Evolutionary conservation across 2,888 invertebrate genomes (phyloP), one percentile per base, ranked within the genome.

Genomic region (Malthinus seriepunctatus): DNA sequence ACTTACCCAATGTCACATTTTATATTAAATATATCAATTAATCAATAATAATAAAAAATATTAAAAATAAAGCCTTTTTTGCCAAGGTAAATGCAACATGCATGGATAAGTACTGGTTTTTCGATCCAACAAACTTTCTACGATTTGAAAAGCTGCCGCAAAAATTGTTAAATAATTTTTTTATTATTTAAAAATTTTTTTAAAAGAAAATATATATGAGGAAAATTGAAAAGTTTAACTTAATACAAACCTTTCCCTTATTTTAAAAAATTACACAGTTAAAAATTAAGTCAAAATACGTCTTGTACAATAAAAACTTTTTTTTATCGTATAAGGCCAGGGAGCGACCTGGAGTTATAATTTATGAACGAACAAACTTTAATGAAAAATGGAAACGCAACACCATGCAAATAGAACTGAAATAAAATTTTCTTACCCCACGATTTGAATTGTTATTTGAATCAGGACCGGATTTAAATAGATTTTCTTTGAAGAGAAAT

Each of bases 91-190:
- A 61, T 35, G 61, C 56, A 64, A 70, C 77, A 77, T 78, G 77
- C 77, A 72, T 76, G 77, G 76, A 77, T 77, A 78, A 78, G 78
- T 77, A 78, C 73, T 72, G 74, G 74, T 74, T 51, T 23, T 60
- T 32, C 23, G 23, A 23, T 23, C 23, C 23, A 23, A 56, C 48
- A 56, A 46, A 51, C n/a, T 50, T 32, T 59, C 51, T 59, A 59
- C 49, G 35, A 32, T 51, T n/a, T 44, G 47, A 49, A 32, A 59
- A 60, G 60, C 60, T 56, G 60, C 60, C 44, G 51, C 38, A 55
- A 59, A 50, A 11, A 38, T 37, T 39, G 33, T 42, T 50, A 34
- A 38, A 42, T 38, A 46, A 39, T 15, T 35, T 14, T 42, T 33
- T 33, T 52, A 44, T 33, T 51, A n/a, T 12, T 15, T 23, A 42